Evolutionary conservation across 2,888 invertebrate genomes (phyloP), one percentile per base, ranked within the genome.

Genomic region (Lumbricus terrestris): DNA sequence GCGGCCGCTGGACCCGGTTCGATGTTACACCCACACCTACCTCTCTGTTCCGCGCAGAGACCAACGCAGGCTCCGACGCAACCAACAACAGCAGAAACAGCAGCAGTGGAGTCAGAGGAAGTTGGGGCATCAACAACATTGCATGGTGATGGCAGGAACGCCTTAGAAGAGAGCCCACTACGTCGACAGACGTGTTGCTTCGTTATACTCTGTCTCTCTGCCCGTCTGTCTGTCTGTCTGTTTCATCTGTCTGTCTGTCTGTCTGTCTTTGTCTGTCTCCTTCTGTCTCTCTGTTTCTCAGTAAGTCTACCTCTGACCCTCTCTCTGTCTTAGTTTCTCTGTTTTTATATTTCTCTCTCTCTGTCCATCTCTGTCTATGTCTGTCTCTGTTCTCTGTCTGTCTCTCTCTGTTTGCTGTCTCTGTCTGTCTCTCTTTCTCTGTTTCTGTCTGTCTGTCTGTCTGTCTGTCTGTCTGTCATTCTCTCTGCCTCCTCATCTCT

Each of bases 1-100:
- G n/a, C n/a, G n/a, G n/a, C n/a, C 47, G n/a, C n/a, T n/a, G n/a
- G n/a, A n/a, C n/a, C 69, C 69, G 29, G n/a, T 69, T 69, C 69
- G 69, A 69, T 69, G n/a, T n/a, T n/a, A 69, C 69, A 69, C 69
- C 69, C 69, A 69, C 69, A n/a, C 69, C 69, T 69, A n/a, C n/a
- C n/a, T 11, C n/a, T 47, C 47, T n/a, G n/a, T 47, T 69, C n/a
- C n/a, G 29, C 23, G 90, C 88, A 47, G 88, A 37, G 47, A 47
- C 37, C 35, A 69, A 23, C n/a, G 88, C 29, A 54, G 88, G n/a
- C 33, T 33, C 37, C n/a, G 42, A 34, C n/a, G 42, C 35, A 33
- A n/a, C n/a, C n/a, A n/a, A 42, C 85, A 33, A 42, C 34, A n/a
- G 42, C 47, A 34, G 47, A 16, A 54, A 69, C 1, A 42, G 34